Evolutionary conservation across 2,888 invertebrate genomes (phyloP).

Genomic region (Arge pagana): DNA sequence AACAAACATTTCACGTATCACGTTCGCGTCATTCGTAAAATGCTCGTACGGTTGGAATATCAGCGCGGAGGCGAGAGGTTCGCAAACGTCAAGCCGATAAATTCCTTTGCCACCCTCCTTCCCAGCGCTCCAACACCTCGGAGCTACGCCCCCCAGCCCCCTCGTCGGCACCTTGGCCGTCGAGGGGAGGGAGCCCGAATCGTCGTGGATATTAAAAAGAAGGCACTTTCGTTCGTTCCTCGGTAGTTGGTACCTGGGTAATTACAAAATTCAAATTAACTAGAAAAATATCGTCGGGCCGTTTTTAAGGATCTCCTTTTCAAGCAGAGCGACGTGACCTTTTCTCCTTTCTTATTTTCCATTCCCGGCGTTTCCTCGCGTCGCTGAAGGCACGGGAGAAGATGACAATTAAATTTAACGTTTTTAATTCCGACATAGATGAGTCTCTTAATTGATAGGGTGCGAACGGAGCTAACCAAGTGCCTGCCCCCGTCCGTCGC

Average conservation of each 20-base stretch:
- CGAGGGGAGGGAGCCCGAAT: slow-evolving; percentile 35
- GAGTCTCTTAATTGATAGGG: slow-evolving; percentile 16
- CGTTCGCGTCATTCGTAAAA: too few species aligned
- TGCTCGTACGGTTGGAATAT: too few species aligned
- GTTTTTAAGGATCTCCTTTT: slow-evolving; percentile 54
- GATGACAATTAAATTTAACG: slow-evolving; percentile 21
- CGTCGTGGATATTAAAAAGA: slow-evolving; percentile 51
- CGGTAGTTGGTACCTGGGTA: slow-evolving; percentile 46
- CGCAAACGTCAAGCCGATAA: slow-evolving; percentile 9
- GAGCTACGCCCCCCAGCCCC: background rate
- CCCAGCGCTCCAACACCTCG: background rate
- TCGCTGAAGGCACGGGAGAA: slow-evolving; percentile 11
- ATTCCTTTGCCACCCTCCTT: slow-evolving; percentile 11
- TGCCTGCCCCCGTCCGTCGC: too few species aligned
- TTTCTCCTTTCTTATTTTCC: slow-evolving; percentile 42
- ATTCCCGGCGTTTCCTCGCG: slow-evolving; percentile 15
- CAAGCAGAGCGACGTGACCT: slow-evolving; percentile 48
- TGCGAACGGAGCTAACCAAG: too few species aligned
- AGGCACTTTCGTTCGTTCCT: slow-evolving; percentile 51
- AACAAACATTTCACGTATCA: too few species aligned
- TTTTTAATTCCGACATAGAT: slow-evolving; percentile 22
- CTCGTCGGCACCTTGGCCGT: background rate
- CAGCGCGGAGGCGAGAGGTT: slow-evolving; percentile 7
- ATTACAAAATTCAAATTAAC: slow-evolving; percentile 59
- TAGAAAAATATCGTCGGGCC: slow-evolving; percentile 53